Evolutionary conservation across 2,797 vertebrate genomes (phyloP).

Genomic region (Kryptopterus vitreolus): DNA sequence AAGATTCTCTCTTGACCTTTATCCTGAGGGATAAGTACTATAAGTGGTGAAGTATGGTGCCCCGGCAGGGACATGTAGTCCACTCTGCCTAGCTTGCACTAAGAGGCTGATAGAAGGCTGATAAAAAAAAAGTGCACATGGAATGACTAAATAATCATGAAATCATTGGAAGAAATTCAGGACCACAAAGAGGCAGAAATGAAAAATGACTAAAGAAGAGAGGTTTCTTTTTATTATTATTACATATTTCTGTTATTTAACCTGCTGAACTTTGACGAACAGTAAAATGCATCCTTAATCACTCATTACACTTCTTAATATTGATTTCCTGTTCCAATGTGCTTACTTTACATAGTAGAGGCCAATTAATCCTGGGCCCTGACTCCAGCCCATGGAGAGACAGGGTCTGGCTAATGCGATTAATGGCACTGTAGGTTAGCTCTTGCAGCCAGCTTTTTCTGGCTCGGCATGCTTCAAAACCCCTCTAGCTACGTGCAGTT

Average conservation of each 20-base stretch:
- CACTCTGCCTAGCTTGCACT: slow-evolving; percentile 58
- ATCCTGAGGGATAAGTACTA: slow-evolving; percentile 38
- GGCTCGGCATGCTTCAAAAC: slow-evolving; percentile 53
- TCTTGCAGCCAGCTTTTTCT: slow-evolving; percentile 48
- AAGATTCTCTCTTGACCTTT: slow-evolving; percentile 63
- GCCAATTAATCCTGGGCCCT: slow-evolving; percentile 74
- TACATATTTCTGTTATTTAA: slow-evolving; percentile 57
- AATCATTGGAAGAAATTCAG: slow-evolving; percentile 1
- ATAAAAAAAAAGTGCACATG: slow-evolving; percentile 59
- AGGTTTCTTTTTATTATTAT: too few relatives aligned
- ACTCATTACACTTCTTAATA: slow-evolving; percentile 69
- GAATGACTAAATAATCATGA: slow-evolving; percentile 62
- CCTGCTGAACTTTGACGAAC: slow-evolving; percentile 60
- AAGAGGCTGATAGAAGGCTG: slow-evolving; percentile 61
- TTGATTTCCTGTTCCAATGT: slow-evolving; percentile 71
- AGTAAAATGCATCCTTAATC: slow-evolving; percentile 73
- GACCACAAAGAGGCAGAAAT: not conserved
- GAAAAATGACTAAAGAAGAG: slow-evolving; percentile 43
- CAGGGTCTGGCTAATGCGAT: slow-evolving; percentile 68
- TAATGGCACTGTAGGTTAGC: slow-evolving; percentile 71
- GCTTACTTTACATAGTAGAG: slow-evolving; percentile 72
- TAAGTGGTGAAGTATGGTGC: slow-evolving; percentile 69
- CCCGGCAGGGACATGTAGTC: slow-evolving; percentile 63
- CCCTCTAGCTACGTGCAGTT: slow-evolving; percentile 47
- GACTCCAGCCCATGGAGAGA: slow-evolving; percentile 51